Evolutionary conservation across 2,113 vertebrate species (phyloP).

Genomic region (Poicephalus gulielmi): DNA sequence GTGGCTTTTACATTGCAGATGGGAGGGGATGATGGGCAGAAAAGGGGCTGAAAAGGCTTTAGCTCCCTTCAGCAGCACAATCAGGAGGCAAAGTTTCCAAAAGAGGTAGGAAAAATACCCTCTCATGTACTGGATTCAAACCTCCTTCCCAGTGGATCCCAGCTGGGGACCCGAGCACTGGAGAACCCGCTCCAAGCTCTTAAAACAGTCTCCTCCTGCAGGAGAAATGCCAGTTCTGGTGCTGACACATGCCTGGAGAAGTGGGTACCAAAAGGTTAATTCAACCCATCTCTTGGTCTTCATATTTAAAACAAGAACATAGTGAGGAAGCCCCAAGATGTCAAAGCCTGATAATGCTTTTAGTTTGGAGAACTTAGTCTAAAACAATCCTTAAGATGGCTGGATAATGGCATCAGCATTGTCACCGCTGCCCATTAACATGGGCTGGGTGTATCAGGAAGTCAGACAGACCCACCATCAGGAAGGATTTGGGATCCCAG

Average conservation of each 20-base stretch:
- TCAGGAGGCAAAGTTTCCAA: neutral
- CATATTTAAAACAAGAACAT: neutral
- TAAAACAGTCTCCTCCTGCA: neutral
- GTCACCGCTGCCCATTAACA: neutral
- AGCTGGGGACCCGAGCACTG: neutral
- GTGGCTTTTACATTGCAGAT: neutral
- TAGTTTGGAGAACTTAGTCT: neutral
- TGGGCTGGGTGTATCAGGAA: neutral
- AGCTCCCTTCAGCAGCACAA: constrained; percentile 2
- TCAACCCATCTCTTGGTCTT: neutral
- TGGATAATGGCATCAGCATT: neutral
- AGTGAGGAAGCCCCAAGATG: neutral
- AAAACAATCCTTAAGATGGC: neutral
- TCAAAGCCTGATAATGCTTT: neutral
- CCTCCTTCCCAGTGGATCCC: constrained; percentile 8
- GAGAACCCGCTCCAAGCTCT: neutral
- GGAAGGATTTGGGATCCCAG: neutral
- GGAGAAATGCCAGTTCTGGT: neutral
- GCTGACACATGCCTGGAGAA: neutral
- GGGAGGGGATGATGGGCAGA: neutral
- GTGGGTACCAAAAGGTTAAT: neutral
- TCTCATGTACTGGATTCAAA: neutral
- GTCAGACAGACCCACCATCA: neutral
- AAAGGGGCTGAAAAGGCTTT: neutral
- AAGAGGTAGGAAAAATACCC: neutral